Conservation (phyloP, 2,797 vertebrate genomes). For the Crax fasciolata region DNA sequence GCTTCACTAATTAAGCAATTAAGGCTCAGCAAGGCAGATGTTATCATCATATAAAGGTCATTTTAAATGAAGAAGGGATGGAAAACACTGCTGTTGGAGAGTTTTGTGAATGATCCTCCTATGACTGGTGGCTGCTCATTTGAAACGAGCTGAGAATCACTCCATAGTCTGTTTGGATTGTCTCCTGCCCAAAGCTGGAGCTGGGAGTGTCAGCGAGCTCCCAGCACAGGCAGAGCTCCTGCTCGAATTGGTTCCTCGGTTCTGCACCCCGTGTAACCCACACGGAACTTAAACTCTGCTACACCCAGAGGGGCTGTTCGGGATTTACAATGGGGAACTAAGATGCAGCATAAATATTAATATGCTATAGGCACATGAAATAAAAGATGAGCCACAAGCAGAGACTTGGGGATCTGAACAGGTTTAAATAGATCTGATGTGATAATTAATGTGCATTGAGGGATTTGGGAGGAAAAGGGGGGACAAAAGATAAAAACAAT, state of each 20-base stretch:
- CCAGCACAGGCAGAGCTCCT: background rate
- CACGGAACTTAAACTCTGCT: rapidly evolving
- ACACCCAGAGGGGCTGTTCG: background rate
- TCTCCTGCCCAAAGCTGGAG: background rate
- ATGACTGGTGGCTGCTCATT: slow-evolving; percentile 22
- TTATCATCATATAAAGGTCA: slow-evolving; percentile 75
- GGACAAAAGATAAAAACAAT: background rate
- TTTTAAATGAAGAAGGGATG: slow-evolving; percentile 64
- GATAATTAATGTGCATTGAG: background rate
- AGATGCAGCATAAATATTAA: background rate
- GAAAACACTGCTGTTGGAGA: background rate
- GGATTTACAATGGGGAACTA: background rate
- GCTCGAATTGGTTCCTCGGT: rapidly evolving
- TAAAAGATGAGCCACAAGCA: background rate
- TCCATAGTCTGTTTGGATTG: background rate
- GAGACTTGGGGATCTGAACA: background rate
- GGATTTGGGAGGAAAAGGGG: background rate
- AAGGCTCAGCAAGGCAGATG: slow-evolving; percentile 71
- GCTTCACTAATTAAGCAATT: slow-evolving; percentile 80
- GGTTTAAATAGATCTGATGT: slow-evolving; percentile 33
- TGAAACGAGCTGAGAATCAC: slow-evolving; percentile 1
- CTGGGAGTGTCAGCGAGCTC: background rate
- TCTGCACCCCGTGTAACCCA: rapidly evolving
- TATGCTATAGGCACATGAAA: background rate
- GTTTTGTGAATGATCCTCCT: slow-evolving; percentile 55